Percentiles rank a stretch among this genome's conserved stretches.
Evolutionary conservation across 2,888 invertebrate species (phyloP).

Genomic region (Watsonalla binaria): DNA sequence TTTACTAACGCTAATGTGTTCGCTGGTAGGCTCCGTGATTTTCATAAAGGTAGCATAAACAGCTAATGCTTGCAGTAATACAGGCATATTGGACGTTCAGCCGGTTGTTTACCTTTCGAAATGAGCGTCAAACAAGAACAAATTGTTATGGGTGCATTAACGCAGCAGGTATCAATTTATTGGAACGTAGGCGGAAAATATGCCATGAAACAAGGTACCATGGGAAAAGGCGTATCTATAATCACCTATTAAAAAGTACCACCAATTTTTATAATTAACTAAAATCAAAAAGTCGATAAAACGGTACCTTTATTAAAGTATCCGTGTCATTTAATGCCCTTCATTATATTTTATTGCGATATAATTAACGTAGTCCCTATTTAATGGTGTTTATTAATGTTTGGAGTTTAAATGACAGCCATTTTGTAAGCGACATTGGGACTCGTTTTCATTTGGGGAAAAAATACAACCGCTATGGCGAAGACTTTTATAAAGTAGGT

Average conservation of each 20-base stretch:
- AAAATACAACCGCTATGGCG: no score
- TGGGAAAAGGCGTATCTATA: conserved; percentile 9
- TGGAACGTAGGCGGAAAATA: conserved; percentile 24
- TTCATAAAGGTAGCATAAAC: conserved; percentile 38
- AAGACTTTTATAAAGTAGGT: no score
- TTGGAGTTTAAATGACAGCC: not conserved
- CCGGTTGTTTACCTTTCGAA: conserved; percentile 57
- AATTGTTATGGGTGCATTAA: conserved; percentile 59
- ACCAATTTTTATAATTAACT: not conserved
- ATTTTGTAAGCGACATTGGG: not conserved
- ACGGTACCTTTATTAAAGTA: not conserved
- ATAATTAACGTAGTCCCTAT: not conserved
- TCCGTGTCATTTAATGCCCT: not conserved
- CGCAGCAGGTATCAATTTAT: conserved; percentile 59
- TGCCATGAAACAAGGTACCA: conserved; percentile 5
- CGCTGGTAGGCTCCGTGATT: conserved; percentile 32
- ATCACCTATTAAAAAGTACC: conserved; percentile 1
- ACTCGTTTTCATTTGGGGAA: no score
- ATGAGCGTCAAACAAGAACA: conserved; percentile 64
- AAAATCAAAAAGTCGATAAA: not conserved
- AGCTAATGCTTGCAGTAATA: conserved; percentile 48
- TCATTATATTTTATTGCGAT: not conserved
- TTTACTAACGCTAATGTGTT: conserved; percentile 2
- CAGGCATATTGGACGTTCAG: conserved; percentile 53
- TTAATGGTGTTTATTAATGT: not conserved